These are phyloP conservation scores for Odobenus rosmarus DNA, from an alignment of 2,113 vertebrate species.

Conservation along the genomic window DNA sequence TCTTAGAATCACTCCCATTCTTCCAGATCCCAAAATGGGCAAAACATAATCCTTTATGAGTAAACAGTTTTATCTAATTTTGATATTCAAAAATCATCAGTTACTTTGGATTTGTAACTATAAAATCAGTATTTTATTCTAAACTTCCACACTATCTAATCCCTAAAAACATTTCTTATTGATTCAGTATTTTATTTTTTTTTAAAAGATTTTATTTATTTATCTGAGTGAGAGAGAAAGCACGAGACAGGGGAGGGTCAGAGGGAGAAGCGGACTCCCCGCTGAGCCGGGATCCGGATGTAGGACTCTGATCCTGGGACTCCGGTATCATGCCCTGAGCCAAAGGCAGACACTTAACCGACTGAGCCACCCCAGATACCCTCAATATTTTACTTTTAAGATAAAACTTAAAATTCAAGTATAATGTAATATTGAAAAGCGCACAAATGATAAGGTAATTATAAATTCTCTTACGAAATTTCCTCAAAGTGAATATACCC, in stretches of 20 bases:
- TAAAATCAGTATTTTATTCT: neutral
- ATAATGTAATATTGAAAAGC: neutral
- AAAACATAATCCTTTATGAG: conserved; percentile 23
- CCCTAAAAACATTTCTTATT: neutral
- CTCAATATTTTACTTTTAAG: neutral
- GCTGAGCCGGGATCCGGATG: neutral
- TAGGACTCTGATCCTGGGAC: neutral
- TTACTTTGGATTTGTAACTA: neutral
- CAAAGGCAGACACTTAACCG: neutral
- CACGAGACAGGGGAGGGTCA: neutral
- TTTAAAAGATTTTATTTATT: neutral
- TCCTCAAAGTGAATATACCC: neutral
- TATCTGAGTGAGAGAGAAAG: neutral
- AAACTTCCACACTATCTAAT: neutral
- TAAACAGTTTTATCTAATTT: neutral
- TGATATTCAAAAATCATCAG: neutral
- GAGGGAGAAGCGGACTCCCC: neutral
- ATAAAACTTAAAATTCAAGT: neutral
- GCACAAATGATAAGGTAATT: neutral
- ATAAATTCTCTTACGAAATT: neutral
- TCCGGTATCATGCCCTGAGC: neutral
- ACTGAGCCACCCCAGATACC: neutral
- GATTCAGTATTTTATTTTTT: neutral
- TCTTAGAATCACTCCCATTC: neutral
- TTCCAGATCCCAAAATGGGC: neutral